Evolutionary conservation across 2,888 invertebrate genomes (phyloP).

Genomic region (Blastobasis adustella): DNA sequence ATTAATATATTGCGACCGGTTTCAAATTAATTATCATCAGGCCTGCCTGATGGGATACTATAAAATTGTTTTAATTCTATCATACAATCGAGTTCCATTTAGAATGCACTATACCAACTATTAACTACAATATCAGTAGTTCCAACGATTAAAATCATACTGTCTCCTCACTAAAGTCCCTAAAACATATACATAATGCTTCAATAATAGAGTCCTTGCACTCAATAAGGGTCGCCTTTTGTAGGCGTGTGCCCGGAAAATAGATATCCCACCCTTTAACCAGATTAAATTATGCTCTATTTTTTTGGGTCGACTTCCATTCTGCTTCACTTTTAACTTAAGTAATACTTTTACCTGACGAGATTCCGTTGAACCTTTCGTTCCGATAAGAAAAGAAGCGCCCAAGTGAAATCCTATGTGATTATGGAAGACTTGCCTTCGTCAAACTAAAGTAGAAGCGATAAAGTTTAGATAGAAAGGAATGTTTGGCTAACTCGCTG

Average conservation of each 20-base stretch:
- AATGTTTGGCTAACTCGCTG: constrained; percentile 10
- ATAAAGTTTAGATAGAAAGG: constrained; percentile 20
- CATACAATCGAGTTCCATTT: too few species aligned
- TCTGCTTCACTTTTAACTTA: constrained; percentile 27
- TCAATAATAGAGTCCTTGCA: constrained; percentile 46
- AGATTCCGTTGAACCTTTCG: constrained; percentile 35
- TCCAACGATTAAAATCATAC: too few species aligned
- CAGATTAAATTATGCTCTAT: constrained; percentile 61
- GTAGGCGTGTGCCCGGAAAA: constrained; percentile 45
- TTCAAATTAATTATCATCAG: too few species aligned
- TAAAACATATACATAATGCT: constrained; percentile 40
- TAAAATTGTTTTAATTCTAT: too few species aligned
- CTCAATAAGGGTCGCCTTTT: constrained; percentile 57
- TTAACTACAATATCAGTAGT: too few species aligned
- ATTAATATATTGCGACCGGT: too few species aligned
- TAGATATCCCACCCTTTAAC: constrained; percentile 55
- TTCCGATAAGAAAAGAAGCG: constrained; percentile 35
- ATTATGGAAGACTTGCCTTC: constrained; percentile 27
- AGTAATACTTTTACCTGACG: constrained; percentile 41
- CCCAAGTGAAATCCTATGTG: constrained; percentile 33
- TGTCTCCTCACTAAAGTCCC: constrained; percentile 32
- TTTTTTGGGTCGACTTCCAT: constrained; percentile 44
- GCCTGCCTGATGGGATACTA: too few species aligned
- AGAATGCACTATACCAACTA: too few species aligned
- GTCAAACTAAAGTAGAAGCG: not conserved